Base-by-base conservation (phyloP, 2,888 invertebrate species). In the Penaeus monodon region DNA sequence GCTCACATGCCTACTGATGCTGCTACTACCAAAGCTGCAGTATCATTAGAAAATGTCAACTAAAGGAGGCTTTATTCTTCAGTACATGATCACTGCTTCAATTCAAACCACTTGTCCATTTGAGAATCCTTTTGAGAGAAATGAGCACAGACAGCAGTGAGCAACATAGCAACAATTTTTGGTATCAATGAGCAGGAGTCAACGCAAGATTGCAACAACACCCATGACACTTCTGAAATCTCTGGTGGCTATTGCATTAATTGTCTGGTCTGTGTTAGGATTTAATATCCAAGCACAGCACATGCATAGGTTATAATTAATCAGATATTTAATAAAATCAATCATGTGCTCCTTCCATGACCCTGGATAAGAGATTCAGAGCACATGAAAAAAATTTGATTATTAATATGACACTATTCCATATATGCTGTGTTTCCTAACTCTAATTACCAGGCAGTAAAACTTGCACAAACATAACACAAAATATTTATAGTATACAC, bases 151-250 rank as follows among this genome's bases (percentile, higher is more conserved):
- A 80, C 73, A 80, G 73, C 80, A 73, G 63, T 79, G 70, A 80
- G 79, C 79, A 85, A 79, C 70, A 64, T 63, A 85, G 63, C 80
- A 85, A 79, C 73, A 73, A 70, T 85, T 84, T 85, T 85, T 85
- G 85, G 85, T 85, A 85, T 85, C 80, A 74, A 80, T 80, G 80
- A 85, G 64, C 73, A 80, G 85, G 80, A 73, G 73, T 85, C n/a
- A 80, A 85, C 85, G 80, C 80, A 85, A 80, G 85, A 80, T 27
- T 74, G 85, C 80, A 80, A 73, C 57, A 49, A 82, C 73, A 80
- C 44, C 73, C 27, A 63, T 79, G 70, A 73, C 80, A 73, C 73
- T 49, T 74, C 68, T 73, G 64, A 65, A 80, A 80, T 64, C 80
- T 38, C 63, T 44, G 29, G 64, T 80, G 80, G 78, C 76, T 64